These are phyloP conservation scores for Parasteatoda tepidariorum DNA, from an alignment of 1,140 invertebrate species.

Conservation along the genomic window DNA sequence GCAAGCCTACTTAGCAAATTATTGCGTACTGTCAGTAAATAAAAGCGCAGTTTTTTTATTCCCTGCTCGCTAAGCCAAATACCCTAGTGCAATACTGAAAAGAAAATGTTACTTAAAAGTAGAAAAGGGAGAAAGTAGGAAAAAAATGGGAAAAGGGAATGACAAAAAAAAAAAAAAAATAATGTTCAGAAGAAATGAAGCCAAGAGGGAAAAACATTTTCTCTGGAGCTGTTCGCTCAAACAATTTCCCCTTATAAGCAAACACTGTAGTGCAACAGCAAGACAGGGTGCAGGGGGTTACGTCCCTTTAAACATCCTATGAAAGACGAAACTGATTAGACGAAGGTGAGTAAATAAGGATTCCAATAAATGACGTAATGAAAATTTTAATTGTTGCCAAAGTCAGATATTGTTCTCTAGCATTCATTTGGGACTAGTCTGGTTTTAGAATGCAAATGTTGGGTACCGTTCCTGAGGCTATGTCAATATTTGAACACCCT, in stretches of 20 bases:
- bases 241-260: constrained; percentile 28
- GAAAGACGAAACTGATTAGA: constrained; percentile 48
- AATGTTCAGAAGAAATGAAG: neutral
- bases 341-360: constrained; percentile 49
- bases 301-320: constrained; percentile 23
- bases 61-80: neutral
- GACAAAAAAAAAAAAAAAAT: neutral
- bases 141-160: neutral
- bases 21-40: constrained; percentile 22
- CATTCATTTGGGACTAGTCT: constrained; percentile 37
- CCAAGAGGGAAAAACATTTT: neutral
- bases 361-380: constrained; percentile 57
- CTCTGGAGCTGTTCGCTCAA: neutral
- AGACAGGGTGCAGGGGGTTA: neutral
- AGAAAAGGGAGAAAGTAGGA: neutral
- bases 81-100: neutral
- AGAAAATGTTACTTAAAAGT: neutral
- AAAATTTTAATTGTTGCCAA: constrained; percentile 59
- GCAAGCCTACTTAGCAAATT: constrained; percentile 3
- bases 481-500: constrained; percentile 42
- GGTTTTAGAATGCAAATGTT: constrained; percentile 45
- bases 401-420: constrained; percentile 44
- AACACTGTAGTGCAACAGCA: neutral
- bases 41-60: constrained; percentile 30
- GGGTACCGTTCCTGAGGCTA: constrained; percentile 11